These are phyloP conservation scores for Tretioscincus oriximinensis DNA, from an alignment of 2,113 vertebrate genomes.

Conservation along the genomic window DNA sequence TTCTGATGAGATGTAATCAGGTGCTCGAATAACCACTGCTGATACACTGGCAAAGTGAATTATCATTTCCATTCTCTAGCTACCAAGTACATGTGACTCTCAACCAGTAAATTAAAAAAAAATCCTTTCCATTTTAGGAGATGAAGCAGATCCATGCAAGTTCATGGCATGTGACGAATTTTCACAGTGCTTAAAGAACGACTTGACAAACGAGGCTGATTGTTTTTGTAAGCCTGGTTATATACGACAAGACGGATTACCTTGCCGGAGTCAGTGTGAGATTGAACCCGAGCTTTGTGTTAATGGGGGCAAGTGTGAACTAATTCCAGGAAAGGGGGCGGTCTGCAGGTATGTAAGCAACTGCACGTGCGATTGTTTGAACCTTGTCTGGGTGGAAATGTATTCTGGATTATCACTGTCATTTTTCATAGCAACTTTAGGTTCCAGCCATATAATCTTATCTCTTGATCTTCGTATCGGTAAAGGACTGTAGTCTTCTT, in stretches of 20 bases:
- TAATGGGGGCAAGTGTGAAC: conserved; percentile 72
- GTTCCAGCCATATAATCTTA: no score
- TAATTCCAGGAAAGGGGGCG: conserved; percentile 75
- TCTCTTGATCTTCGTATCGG: rapidly evolving
- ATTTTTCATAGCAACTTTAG: background rate
- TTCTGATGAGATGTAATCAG: rapidly evolving
- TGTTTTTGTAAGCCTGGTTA: conserved; percentile 81
- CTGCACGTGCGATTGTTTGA: no score
- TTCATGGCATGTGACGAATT: conserved; percentile 84
- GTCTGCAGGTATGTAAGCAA: conserved; percentile 80
- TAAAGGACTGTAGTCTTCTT: no score
- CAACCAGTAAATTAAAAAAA: background rate
- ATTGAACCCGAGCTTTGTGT: conserved; percentile 71
- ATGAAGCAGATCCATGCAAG: conserved; percentile 85
- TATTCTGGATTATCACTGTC: background rate
- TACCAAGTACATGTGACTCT: background rate
- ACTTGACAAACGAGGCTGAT: conserved; percentile 74
- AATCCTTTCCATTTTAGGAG: conserved; percentile 74
- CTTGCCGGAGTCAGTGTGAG: conserved; percentile 79
- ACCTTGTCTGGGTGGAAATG: no score
- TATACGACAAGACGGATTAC: conserved; percentile 63
- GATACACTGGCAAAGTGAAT: background rate
- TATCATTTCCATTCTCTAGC: background rate
- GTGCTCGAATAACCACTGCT: background rate
- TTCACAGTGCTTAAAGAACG: conserved; percentile 76